phyloP scores from a whole-genome alignment of 2,113 vertebrate genomes.

The Ovis aries region DNA sequence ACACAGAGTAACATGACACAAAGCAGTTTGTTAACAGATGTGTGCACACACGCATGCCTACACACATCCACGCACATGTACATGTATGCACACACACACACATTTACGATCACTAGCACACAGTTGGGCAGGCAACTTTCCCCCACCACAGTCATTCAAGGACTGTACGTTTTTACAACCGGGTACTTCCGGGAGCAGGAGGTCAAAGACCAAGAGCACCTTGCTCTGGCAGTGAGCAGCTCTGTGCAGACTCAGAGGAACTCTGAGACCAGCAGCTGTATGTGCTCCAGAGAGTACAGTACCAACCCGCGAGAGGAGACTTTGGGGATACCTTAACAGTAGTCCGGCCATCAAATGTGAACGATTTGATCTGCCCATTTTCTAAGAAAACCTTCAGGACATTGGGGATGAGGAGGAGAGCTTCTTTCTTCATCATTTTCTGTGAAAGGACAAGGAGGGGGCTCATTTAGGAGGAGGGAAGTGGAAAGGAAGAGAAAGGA shows the following conservation, averaged over 20 bases:
- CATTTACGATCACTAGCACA: not conserved
- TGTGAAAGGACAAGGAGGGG: constrained; percentile 64
- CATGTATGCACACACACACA: not conserved
- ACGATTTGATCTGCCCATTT: constrained; percentile 99
- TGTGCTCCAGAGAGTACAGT: not conserved
- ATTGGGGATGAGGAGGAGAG: constrained; percentile 96
- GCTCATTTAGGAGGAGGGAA: not conserved
- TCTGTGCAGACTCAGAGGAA: not conserved
- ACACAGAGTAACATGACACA: not conserved
- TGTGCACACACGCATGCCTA: not conserved
- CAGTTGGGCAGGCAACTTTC: not conserved
- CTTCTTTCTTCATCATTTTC: constrained; percentile 99
- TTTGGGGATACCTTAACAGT: constrained; percentile 92
- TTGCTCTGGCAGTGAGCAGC: not conserved
- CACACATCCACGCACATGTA: not conserved
- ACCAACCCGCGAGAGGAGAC: not conserved
- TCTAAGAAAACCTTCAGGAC: constrained; percentile 99
- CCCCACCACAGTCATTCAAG: not conserved
- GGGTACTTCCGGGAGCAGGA: not conserved
- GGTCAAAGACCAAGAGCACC: not conserved
- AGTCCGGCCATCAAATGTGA: constrained; percentile 97
- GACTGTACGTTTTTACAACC: not conserved
- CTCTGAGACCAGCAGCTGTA: not conserved
- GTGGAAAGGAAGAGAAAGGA: not conserved
- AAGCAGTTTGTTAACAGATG: not conserved